phyloP scores from a whole-genome alignment of 2,888 invertebrate genomes.

The Spilarctia lutea region DNA sequence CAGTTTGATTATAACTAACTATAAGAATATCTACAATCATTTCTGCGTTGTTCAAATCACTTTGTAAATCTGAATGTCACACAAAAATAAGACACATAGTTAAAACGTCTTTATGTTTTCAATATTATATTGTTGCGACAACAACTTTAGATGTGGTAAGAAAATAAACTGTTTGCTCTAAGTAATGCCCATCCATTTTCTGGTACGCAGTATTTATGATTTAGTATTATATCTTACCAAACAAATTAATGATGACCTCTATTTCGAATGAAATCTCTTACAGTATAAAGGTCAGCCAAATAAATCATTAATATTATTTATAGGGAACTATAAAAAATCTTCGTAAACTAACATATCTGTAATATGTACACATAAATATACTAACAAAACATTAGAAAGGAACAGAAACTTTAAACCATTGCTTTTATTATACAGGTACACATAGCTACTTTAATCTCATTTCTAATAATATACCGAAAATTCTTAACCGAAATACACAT shows the following conservation, averaged over 20 bases:
- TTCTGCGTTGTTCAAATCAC: neutral
- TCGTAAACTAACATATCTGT: neutral
- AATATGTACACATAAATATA: neutral
- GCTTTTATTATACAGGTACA: neutral
- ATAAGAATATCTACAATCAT: neutral
- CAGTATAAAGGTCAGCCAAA: neutral
- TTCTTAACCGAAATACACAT: neutral
- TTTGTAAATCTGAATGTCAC: neutral
- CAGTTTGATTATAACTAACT: neutral
- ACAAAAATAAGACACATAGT: neutral
- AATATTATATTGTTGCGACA: neutral
- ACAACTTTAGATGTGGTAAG: neutral
- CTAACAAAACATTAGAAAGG: neutral
- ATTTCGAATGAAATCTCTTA: neutral
- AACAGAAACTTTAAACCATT: neutral
- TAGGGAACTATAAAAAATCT: neutral
- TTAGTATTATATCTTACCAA: conserved; percentile 1
- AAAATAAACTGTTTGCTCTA: neutral
- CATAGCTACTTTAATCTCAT: neutral
- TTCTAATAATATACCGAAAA: neutral
- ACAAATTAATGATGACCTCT: conserved; percentile 1
- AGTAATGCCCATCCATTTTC: neutral
- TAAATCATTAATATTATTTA: neutral
- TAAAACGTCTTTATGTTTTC: neutral
- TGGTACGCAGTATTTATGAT: conserved; percentile 1